Evolutionary conservation across 1,140 invertebrate genomes (phyloP).

Genomic region (Bombus sibiricus): DNA sequence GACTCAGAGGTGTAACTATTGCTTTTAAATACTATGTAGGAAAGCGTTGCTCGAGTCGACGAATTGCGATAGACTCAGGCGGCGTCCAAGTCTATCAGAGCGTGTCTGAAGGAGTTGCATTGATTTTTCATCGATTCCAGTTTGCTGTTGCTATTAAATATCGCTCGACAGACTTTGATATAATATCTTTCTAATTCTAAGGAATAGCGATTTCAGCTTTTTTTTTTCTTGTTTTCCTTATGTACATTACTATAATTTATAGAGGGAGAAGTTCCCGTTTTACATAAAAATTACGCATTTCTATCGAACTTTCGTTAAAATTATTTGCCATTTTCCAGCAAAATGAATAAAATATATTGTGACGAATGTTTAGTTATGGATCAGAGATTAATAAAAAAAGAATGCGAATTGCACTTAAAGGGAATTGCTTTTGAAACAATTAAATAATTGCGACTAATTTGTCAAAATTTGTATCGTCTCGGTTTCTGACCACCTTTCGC

Average conservation of each 20-base stretch:
- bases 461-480: background rate
- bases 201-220: background rate
- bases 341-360: too few relatives aligned
- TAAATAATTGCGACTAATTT: background rate
- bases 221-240: background rate
- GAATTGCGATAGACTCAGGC: constrained; percentile 66
- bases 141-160: constrained; percentile 55
- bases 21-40: constrained; percentile 44
- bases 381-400: too few relatives aligned
- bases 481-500: background rate
- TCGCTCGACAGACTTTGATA: constrained; percentile 18
- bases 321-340: too few relatives aligned
- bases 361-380: too few relatives aligned
- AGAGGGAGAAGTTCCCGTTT: rapidly evolving
- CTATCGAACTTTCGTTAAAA: background rate
- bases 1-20: constrained; percentile 19
- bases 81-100: constrained; percentile 74
- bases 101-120: constrained; percentile 76
- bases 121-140: constrained; percentile 73
- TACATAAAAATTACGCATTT: background rate
- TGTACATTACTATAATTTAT: background rate
- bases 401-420: too few relatives aligned
- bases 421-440: background rate
- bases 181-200: background rate
- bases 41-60: constrained; percentile 51